Evolutionary conservation across 2,888 invertebrate species (phyloP).

Genomic region (Thelaira solivaga): DNA sequence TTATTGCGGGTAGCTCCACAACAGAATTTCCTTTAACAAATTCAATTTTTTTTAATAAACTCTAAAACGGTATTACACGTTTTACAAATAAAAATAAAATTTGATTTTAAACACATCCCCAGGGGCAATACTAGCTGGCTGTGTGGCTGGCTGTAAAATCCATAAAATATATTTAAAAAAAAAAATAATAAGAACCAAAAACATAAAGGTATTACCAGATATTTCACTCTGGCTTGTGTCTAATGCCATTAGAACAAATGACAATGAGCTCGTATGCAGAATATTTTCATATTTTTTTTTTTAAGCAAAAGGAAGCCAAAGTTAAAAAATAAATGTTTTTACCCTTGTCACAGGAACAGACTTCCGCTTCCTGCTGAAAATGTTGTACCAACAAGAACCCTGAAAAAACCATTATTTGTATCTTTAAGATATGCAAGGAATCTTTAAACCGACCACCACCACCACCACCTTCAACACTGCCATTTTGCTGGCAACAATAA

Average conservation of each 20-base stretch:
- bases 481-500: not conserved
- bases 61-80: not conserved
- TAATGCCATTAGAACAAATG: conserved; percentile 36
- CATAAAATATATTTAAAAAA: not conserved
- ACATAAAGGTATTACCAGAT: not conserved
- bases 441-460: not conserved
- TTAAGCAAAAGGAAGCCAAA: not conserved
- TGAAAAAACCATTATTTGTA: conserved; percentile 23
- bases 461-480: not conserved
- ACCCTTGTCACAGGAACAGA: conserved; percentile 59
- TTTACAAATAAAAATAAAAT: not conserved
- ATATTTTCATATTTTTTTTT: not conserved
- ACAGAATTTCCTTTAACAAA: too few relatives aligned
- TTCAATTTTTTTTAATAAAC: not conserved
- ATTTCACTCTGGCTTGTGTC: conserved; percentile 9
- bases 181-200: not conserved
- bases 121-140: too few relatives aligned
- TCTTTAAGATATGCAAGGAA: conserved; percentile 60
- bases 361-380: conserved; percentile 55
- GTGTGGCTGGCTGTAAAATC: not conserved
- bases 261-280: conserved; percentile 13
- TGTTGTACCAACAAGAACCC: not conserved
- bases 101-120: not conserved
- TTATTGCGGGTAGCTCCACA: too few relatives aligned
- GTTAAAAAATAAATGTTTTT: conserved; percentile 14